These are phyloP conservation scores for Penelope pileata DNA, from an alignment of 2,113 vertebrate genomes.

Conservation along the genomic window DNA sequence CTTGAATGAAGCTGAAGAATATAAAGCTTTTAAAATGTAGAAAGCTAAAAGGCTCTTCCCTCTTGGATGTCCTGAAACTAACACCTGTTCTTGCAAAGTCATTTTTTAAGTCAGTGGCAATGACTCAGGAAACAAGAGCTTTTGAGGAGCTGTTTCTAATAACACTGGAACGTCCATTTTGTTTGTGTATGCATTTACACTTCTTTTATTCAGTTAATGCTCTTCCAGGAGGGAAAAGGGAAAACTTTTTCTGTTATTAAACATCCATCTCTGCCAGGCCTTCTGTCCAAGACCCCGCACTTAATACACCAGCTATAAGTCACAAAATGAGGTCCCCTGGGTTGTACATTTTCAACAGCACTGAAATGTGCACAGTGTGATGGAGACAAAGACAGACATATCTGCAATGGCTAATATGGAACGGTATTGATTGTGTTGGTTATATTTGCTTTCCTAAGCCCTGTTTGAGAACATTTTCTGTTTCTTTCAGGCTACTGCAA, in stretches of 20 bases:
- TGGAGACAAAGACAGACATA: slow-evolving; percentile 1
- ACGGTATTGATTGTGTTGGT: slow-evolving; percentile 44
- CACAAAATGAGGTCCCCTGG: neutral
- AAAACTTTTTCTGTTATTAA: neutral
- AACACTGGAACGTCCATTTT: neutral
- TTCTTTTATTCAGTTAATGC: neutral
- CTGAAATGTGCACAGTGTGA: neutral
- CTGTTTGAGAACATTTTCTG: slow-evolving; percentile 50
- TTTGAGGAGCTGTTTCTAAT: neutral
- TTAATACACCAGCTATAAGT: neutral
- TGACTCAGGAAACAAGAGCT: neutral
- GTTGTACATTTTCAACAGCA: slow-evolving; percentile 8
- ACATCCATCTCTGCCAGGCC: neutral
- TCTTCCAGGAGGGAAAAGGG: neutral
- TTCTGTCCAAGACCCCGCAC: neutral
- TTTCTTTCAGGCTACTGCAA: neutral
- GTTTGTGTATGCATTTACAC: neutral
- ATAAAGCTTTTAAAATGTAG: slow-evolving; percentile 6
- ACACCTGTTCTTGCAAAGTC: neutral
- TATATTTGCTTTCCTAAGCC: slow-evolving; percentile 53
- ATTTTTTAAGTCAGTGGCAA: neutral
- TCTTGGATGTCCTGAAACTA: neutral
- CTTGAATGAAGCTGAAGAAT: neutral
- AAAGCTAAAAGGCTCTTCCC: neutral
- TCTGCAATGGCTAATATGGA: slow-evolving; percentile 26